Conservation (phyloP, 2,113 vertebrate genomes). For the Dicrurus megarhynchus region DNA sequence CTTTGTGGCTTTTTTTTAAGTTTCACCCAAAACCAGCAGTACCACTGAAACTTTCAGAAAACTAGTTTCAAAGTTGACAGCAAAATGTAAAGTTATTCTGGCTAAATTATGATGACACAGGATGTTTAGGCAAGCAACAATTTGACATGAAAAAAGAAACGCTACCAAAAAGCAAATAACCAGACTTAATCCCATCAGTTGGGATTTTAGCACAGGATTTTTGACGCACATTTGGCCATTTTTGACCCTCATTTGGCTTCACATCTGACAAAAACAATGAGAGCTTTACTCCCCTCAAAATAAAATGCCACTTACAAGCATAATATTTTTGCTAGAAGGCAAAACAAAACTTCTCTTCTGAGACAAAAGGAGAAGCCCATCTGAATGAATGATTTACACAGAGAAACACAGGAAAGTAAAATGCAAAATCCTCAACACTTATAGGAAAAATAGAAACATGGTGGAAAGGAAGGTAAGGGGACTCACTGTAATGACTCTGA, state of each 20-base stretch:
- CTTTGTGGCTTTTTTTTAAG: not conserved
- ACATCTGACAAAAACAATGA: not conserved
- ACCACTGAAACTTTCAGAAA: not conserved
- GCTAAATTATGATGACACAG: not conserved
- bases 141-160: not conserved
- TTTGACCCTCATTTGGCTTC: not conserved
- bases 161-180: not conserved
- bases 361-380: not conserved
- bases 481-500: slow-evolving; percentile 86
- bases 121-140: not conserved
- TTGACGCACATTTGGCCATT: not conserved
- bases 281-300: not conserved
- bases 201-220: not conserved
- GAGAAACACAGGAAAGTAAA: not conserved
- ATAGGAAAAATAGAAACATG: not conserved
- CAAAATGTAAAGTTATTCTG: not conserved
- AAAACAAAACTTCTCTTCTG: not conserved
- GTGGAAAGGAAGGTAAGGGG: not conserved
- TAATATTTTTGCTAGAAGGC: not conserved
- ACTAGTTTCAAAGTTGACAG: not conserved
- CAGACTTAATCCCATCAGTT: not conserved
- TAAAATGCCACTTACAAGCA: not conserved
- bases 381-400: not conserved
- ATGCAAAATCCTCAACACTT: not conserved
- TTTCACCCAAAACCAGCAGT: not conserved